A percentile compares a stretch with the other conserved stretches of the same genome.
phyloP scores from a whole-genome alignment of 2,888 invertebrate genomes.

The Allophyes oxyacanthae region DNA sequence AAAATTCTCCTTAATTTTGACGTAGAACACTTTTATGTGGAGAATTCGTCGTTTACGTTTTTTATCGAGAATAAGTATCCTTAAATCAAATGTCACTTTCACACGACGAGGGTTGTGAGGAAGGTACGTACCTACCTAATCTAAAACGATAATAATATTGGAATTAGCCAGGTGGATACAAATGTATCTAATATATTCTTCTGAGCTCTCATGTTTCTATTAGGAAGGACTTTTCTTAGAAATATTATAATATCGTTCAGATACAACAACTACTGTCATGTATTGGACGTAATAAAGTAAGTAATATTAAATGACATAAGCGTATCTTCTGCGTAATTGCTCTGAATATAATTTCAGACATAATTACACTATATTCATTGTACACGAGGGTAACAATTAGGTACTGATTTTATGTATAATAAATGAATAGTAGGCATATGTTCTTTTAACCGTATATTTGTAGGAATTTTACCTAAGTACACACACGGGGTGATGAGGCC shows the following conservation, averaged over 20 bases:
- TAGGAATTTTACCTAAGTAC: too few relatives aligned
- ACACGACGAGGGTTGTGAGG: constrained; percentile 59
- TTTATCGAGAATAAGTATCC: constrained; percentile 46
- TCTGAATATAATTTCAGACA: constrained; percentile 11
- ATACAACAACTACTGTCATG: background rate
- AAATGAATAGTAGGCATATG: too few relatives aligned
- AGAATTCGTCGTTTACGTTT: constrained; percentile 30
- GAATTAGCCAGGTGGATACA: constrained; percentile 37
- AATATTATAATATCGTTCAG: background rate
- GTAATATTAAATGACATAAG: constrained; percentile 16
- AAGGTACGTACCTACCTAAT: constrained; percentile 53
- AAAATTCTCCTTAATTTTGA: constrained; percentile 37
- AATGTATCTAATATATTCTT: constrained; percentile 15
- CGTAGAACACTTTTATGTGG: constrained; percentile 27
- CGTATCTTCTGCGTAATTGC: constrained; percentile 20
- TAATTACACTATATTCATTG: constrained; percentile 19
- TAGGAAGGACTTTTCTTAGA: constrained; percentile 7
- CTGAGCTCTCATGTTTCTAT: constrained; percentile 5
- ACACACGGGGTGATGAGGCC: too few relatives aligned
- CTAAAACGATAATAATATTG: constrained; percentile 54
- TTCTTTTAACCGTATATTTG: too few relatives aligned
- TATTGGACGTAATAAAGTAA: constrained; percentile 24
- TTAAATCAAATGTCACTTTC: constrained; percentile 64
- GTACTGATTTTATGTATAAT: background rate
- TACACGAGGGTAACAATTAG: background rate